Percentiles rank a stretch among this genome's conserved stretches.
phyloP scores from a whole-genome alignment of 2,113 vertebrate species.

The Cettia cetti region DNA sequence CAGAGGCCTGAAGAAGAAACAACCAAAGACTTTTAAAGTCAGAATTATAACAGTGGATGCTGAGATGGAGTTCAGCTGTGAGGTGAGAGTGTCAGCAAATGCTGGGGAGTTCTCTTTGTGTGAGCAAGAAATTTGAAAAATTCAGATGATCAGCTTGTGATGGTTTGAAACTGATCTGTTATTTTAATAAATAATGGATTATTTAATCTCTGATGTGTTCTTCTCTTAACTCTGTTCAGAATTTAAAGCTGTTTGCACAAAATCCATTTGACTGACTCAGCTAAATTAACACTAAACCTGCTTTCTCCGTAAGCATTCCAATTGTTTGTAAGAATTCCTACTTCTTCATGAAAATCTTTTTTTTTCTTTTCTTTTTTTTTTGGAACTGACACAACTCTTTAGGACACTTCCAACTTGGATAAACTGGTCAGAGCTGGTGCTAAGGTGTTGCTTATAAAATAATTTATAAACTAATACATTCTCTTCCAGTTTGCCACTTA shows the following conservation, averaged over 20 bases:
- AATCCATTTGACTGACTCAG: neutral
- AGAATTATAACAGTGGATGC: slow-evolving; percentile 91
- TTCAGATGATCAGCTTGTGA: neutral
- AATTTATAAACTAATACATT: neutral
- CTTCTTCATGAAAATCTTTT: neutral
- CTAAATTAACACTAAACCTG: neutral
- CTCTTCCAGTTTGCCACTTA: neutral
- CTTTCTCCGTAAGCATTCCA: neutral
- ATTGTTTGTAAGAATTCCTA: neutral
- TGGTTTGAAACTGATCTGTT: neutral
- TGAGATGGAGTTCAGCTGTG: slow-evolving; percentile 93
- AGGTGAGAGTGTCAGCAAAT: slow-evolving; percentile 71
- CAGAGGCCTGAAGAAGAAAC: slow-evolving; percentile 89
- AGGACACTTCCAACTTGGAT: neutral
- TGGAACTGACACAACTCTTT: neutral
- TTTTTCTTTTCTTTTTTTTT: too few species aligned
- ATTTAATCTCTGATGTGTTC: neutral
- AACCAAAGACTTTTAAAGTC: slow-evolving; percentile 91
- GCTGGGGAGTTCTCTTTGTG: neutral
- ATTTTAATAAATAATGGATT: neutral
- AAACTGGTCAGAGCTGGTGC: neutral
- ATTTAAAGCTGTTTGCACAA: neutral
- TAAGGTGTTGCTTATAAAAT: neutral
- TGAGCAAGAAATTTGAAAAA: neutral
- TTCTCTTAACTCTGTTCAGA: neutral